phyloP scores from a whole-genome alignment of 2,113 vertebrate genomes.

The Corvus hawaiiensis region DNA sequence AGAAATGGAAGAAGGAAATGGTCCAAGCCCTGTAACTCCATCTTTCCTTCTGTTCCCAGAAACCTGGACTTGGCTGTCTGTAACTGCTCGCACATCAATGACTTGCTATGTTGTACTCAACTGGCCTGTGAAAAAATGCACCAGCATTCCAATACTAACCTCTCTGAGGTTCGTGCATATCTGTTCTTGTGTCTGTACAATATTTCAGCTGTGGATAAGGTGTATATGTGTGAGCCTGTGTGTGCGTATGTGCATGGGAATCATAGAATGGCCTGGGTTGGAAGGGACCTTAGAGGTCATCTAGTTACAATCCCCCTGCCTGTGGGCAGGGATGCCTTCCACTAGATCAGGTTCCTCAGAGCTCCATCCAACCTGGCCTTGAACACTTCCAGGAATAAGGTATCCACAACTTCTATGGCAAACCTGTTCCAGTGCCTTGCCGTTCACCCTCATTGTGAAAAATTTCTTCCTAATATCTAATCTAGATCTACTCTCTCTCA shows the following conservation, averaged over 20 bases:
- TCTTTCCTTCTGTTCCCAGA: neutral
- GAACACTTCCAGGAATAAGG: neutral
- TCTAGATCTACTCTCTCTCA: neutral
- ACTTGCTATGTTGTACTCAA: neutral
- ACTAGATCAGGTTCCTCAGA: neutral
- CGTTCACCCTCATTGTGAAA: neutral
- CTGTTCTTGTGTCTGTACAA: neutral
- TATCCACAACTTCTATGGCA: neutral
- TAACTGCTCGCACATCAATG: neutral
- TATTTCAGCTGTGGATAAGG: neutral
- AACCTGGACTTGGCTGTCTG: neutral
- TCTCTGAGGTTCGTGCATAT: neutral
- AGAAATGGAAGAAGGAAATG: neutral
- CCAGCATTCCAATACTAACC: neutral
- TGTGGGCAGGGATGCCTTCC: fast-evolving
- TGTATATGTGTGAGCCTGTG: fast-evolving
- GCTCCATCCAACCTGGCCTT: neutral
- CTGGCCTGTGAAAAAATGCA: neutral
- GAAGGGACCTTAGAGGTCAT: neutral
- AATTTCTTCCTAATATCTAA: neutral
- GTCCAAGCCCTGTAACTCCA: neutral
- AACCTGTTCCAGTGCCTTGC: neutral
- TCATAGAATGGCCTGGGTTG: neutral
- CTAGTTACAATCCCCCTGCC: fast-evolving
- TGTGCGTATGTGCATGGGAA: neutral